Evolutionary conservation across 2,888 invertebrate genomes (phyloP).

Genomic region (Hypolimnas misippus): DNA sequence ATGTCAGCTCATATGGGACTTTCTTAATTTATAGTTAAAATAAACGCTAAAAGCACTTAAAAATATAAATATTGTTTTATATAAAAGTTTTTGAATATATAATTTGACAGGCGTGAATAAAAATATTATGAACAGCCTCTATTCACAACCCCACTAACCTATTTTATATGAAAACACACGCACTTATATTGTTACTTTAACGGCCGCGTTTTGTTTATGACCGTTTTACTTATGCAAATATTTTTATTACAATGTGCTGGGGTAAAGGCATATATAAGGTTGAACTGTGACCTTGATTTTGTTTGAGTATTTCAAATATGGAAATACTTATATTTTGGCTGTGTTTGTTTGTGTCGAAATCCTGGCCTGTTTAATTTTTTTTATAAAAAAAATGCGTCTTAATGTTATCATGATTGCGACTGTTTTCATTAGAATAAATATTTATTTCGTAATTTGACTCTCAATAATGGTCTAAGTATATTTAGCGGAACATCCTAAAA

Average conservation of each 20-base stretch:
- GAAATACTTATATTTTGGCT: no score
- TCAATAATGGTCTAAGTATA: no score
- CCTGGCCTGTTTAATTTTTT: not conserved
- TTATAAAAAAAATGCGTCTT: no score
- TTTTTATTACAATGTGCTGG: not conserved
- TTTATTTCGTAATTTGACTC: no score
- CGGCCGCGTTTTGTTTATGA: not conserved
- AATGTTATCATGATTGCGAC: no score
- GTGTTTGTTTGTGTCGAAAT: not conserved
- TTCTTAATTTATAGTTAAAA: not conserved
- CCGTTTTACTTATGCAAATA: slow-evolving; percentile 1
- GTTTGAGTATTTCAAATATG: not conserved
- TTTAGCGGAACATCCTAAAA: no score
- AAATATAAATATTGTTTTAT: slow-evolving; percentile 9
- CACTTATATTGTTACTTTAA: not conserved
- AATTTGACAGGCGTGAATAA: slow-evolving; percentile 55
- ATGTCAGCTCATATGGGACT: no score
- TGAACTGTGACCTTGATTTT: not conserved
- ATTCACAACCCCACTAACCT: slow-evolving; percentile 50
- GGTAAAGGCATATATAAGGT: not conserved
- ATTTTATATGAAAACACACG: slow-evolving; percentile 47
- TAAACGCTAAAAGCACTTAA: not conserved
- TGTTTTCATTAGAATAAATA: no score
- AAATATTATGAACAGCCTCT: slow-evolving; percentile 51
- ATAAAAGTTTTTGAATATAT: slow-evolving; percentile 32